Evolutionary conservation across 92 coral and sea anemone genomes (phyloP), one percentile per base, ranked within the genome.

Genomic region (Isaurus tuberculatus): DNA sequence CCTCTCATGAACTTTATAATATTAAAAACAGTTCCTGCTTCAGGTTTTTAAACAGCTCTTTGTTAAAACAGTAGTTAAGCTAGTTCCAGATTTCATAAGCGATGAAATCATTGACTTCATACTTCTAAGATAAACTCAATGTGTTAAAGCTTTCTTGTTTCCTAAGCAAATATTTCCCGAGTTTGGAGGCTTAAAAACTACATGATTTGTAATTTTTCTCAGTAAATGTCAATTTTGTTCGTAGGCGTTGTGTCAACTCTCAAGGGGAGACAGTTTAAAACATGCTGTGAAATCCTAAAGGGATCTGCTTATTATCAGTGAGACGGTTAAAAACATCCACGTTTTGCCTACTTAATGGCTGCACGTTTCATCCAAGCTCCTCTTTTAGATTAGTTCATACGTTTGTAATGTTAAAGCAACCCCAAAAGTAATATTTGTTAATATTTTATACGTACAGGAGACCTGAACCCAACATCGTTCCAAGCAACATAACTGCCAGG

Each of bases 101-200:
- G 20, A 4, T 72, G 78, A 44, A 25, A 25, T 72, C 15, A 7
- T 43, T 25, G 8, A 1, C 69, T 22, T 63, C 26, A 30, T 0
- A 11, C 20, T 13, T 20, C 14, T 10, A 2, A 48, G 30, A 36
- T 19, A 10, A 55, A 9, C 13, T 1, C 43, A 23, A 23, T 27
- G 9, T 28, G 34, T 36, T 61, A 17, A 15, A 14, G 33, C 34
- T 51, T 74, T 48, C 80, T 25, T 58, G 49, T 77, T 77, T 77
- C 25, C 70, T 33, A 23, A 14, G 82, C 48, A 77, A 77, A 77
- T 57, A 36, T 58, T 77, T 65, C 33, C 81, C 70, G 15, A 58
- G 27, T 77, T 77, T 48, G 70, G 70, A 77, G 58, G 82, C 58
- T 77, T 77, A 77, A 69, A 77, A 22, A 60, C 70, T 77, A 25